Percentiles rank a stretch among this genome's conserved stretches.
Conservation (phyloP, 2,888 invertebrate genomes). For the Petrolisthes cinctipes region DNA sequence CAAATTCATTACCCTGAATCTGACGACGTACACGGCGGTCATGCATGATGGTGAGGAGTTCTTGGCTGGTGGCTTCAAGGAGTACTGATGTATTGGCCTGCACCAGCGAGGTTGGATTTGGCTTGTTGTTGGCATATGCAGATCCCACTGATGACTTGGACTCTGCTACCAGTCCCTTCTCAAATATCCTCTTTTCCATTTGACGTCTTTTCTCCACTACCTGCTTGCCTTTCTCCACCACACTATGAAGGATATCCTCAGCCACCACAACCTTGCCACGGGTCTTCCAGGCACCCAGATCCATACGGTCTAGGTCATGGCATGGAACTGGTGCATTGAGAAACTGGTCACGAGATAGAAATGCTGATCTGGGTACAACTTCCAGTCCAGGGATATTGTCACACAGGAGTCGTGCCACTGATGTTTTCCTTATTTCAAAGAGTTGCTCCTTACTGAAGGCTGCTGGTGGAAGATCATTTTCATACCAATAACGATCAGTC, state of each 20-base stretch:
- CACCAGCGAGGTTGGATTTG: conserved; percentile 84
- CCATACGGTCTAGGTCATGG: conserved; percentile 79
- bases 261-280: conserved; percentile 67
- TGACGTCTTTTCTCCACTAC: conserved; percentile 60
- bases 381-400: conserved; percentile 66
- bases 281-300: conserved; percentile 80
- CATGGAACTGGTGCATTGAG: conserved; percentile 80
- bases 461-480: conserved; percentile 69
- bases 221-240: conserved; percentile 63
- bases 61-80: conserved; percentile 88
- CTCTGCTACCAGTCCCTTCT: conserved; percentile 82
- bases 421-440: conserved; percentile 66
- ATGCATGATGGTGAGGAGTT: conserved; percentile 74
- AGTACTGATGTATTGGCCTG: conserved; percentile 88
- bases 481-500: conserved; percentile 72
- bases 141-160: conserved; percentile 88
- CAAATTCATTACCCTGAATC: conserved; percentile 54
- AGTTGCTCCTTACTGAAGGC: conserved; percentile 68
- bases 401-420: conserved; percentile 66
- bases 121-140: conserved; percentile 90
- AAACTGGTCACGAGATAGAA: conserved; percentile 66
- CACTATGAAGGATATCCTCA: conserved; percentile 59
- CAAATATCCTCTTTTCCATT: conserved; percentile 61
- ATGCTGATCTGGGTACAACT: conserved; percentile 65
- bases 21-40: conserved; percentile 58